Evolutionary conservation across 1,140 invertebrate genomes (phyloP).

Genomic region (Metaphire vulgaris): DNA sequence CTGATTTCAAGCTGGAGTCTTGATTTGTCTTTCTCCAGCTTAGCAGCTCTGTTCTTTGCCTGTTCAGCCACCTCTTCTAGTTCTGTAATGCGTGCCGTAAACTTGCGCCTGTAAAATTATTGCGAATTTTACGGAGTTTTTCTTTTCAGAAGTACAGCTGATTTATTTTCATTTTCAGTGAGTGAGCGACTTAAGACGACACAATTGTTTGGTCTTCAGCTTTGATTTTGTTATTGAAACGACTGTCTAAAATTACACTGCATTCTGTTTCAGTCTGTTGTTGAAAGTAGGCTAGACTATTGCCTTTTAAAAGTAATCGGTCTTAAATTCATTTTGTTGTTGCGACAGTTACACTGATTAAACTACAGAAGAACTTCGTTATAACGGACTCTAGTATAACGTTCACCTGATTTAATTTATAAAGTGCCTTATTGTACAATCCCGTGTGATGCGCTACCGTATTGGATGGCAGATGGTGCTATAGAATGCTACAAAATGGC

Average conservation of each 20-base stretch:
- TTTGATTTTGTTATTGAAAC: background rate
- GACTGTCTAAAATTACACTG: background rate
- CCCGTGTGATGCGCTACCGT: too few relatives aligned
- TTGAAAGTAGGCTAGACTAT: too few relatives aligned
- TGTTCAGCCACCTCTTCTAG: slow-evolving; percentile 46
- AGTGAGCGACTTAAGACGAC: background rate
- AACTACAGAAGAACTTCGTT: too few relatives aligned
- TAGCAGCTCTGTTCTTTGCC: slow-evolving; percentile 39
- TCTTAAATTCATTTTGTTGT: too few relatives aligned
- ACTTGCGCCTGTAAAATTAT: slow-evolving; percentile 38
- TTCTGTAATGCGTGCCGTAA: slow-evolving; percentile 46
- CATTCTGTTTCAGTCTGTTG: background rate
- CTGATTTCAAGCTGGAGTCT: slow-evolving; percentile 47
- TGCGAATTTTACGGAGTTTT: background rate
- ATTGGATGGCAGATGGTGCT: too few relatives aligned
- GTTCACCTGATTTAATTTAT: too few relatives aligned
- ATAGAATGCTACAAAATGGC: too few relatives aligned
- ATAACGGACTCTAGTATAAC: too few relatives aligned
- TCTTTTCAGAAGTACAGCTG: background rate
- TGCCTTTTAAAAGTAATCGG: too few relatives aligned
- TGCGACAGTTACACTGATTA: too few relatives aligned
- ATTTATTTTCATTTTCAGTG: background rate
- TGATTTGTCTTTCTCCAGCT: slow-evolving; percentile 48
- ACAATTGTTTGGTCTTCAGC: background rate
- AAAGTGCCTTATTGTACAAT: too few relatives aligned